Conservation (phyloP, 2,113 vertebrate species). For the Sturnira hondurensis region DNA sequence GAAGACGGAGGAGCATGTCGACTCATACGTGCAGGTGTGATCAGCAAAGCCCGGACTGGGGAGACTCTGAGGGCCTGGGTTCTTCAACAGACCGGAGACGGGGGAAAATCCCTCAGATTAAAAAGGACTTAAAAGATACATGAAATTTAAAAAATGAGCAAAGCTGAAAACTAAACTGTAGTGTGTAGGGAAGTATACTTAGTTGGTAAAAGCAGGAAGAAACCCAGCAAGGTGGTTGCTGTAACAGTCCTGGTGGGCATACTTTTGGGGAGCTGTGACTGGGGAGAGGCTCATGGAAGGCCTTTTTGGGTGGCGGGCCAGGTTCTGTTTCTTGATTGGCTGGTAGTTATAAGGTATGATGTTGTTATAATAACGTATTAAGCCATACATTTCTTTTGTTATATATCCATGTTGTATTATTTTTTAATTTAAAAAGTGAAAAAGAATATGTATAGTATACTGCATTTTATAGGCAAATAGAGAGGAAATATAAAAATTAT, state of each 20-base stretch:
- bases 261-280: not conserved
- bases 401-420: not conserved
- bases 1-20: not conserved
- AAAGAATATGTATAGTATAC: not conserved
- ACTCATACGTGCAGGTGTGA: accelerated
- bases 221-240: not conserved
- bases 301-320: not conserved
- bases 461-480: not conserved
- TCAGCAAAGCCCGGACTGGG: not conserved
- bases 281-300: not conserved
- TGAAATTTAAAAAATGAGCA: not conserved
- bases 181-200: not conserved
- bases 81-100: not conserved
- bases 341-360: not conserved
- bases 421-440: not conserved
- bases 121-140: not conserved
- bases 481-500: not conserved
- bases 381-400: not conserved
- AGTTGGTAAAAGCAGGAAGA: not conserved
- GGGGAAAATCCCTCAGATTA: not conserved
- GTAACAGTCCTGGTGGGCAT: not conserved
- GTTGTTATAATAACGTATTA: not conserved
- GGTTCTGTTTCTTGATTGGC: not conserved
- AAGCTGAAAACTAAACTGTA: not conserved
- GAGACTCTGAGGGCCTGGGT: not conserved